Evolutionary conservation across 2,888 invertebrate genomes (phyloP).

Genomic region (Tetanocera ferruginea): DNA sequence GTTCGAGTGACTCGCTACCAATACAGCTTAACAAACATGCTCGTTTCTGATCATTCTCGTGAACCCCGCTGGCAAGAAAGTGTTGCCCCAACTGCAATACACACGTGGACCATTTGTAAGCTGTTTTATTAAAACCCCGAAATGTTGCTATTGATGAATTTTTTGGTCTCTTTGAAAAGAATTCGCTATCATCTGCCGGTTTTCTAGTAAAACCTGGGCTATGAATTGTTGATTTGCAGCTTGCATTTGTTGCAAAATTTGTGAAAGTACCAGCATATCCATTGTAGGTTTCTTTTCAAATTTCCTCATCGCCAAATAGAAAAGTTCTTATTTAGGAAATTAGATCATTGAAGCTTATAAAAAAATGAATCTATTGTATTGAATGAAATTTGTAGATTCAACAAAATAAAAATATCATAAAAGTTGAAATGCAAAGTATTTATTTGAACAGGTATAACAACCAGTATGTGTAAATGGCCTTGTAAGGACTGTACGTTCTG

Average conservation of each 20-base stretch:
- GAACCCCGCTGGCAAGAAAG: constrained; percentile 7
- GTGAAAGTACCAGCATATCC: no score
- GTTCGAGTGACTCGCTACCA: constrained; percentile 21
- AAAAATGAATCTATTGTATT: no score
- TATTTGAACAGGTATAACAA: no score
- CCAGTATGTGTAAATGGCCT: no score
- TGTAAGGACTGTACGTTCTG: no score
- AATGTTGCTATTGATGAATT: not conserved
- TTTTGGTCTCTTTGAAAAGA: not conserved
- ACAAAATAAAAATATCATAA: no score
- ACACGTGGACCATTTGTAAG: constrained; percentile 30
- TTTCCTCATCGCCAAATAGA: no score
- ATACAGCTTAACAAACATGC: constrained; percentile 16
- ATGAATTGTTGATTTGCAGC: not conserved
- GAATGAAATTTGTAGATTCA: no score
- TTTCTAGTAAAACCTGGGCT: not conserved
- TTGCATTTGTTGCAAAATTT: not conserved
- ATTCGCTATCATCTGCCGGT: not conserved
- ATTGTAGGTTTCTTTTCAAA: no score
- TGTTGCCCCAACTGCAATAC: constrained; percentile 29
- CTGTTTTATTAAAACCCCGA: not conserved
- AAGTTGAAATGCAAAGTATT: no score
- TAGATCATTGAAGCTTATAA: no score
- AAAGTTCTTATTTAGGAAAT: no score
- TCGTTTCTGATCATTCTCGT: constrained; percentile 3